A percentile compares a stretch with the other conserved stretches of the same genome.
These are phyloP conservation scores for Scolopax mira DNA, from an alignment of 2,113 vertebrate genomes.

Conservation along the genomic window DNA sequence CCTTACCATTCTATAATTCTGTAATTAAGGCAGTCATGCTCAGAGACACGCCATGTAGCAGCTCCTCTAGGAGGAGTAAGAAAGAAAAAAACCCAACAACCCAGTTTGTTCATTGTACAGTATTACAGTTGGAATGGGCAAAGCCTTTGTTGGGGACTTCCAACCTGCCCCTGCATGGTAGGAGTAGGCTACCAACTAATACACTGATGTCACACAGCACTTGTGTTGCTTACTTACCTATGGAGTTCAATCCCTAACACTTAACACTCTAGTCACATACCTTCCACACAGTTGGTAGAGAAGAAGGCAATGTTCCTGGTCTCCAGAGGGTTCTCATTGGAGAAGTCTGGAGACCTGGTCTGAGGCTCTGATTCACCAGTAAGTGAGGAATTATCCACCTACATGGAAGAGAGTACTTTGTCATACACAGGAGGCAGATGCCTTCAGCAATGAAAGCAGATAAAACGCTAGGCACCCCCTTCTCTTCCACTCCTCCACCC, in stretches of 20 bases:
- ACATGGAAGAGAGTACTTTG: neutral
- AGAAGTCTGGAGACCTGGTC: conserved; percentile 82
- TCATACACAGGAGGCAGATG: neutral
- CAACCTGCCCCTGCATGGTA: neutral
- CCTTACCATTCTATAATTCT: neutral
- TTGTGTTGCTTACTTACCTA: neutral
- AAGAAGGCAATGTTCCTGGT: conserved; percentile 86
- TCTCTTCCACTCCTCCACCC: neutral
- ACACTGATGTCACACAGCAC: neutral
- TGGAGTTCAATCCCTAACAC: neutral
- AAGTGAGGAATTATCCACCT: conserved; percentile 98
- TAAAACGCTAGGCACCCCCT: neutral
- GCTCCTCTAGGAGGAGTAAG: neutral
- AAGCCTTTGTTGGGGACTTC: neutral
- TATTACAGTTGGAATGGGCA: neutral
- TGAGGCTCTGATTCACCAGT: conserved; percentile 85
- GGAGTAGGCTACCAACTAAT: neutral
- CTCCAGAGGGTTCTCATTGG: conserved; percentile 81
- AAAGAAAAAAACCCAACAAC: neutral
- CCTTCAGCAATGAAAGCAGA: neutral
- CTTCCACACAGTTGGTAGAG: conserved; percentile 86
- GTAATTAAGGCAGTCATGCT: neutral
- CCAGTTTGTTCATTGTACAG: neutral
- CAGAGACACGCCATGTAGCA: rapidly evolving
- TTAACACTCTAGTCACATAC: conserved; percentile 15